Evolutionary conservation across 2,888 invertebrate genomes (phyloP).

Genomic region (Drosophila neonasuta): DNA sequence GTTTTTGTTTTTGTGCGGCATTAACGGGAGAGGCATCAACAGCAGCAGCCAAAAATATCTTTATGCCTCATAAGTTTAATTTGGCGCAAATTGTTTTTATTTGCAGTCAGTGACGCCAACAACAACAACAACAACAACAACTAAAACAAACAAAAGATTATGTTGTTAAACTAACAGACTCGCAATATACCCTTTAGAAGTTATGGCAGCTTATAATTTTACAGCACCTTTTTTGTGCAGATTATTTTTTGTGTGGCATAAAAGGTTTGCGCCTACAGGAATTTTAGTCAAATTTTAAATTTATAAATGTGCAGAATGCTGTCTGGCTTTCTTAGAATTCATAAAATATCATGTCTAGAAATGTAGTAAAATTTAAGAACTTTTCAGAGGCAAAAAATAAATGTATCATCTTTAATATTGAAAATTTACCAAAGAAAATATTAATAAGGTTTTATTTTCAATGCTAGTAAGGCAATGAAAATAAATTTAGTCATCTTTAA

Average conservation of each 20-base stretch:
- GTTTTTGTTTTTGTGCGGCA: constrained; percentile 52
- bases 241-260: neutral
- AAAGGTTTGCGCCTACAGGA: neutral
- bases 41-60: constrained; percentile 73
- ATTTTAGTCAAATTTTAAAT: neutral
- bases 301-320: neutral
- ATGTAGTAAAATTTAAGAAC: no score
- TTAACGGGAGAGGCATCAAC: constrained; percentile 55
- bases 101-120: constrained; percentile 66
- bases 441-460: no score
- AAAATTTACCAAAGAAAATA: no score
- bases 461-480: no score
- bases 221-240: neutral
- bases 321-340: neutral
- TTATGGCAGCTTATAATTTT: neutral
- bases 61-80: constrained; percentile 80
- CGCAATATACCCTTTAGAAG: constrained; percentile 24
- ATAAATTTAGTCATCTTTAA: no score
- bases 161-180: constrained; percentile 1
- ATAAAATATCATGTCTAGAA: no score
- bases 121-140: constrained; percentile 54
- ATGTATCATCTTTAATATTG: no score
- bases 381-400: no score
- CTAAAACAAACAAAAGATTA: constrained; percentile 41
- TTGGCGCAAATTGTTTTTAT: constrained; percentile 78